Evolutionary conservation across 2,797 vertebrate genomes (phyloP), one percentile per base, ranked within the genome.

Genomic region (Lemur catta): DNA sequence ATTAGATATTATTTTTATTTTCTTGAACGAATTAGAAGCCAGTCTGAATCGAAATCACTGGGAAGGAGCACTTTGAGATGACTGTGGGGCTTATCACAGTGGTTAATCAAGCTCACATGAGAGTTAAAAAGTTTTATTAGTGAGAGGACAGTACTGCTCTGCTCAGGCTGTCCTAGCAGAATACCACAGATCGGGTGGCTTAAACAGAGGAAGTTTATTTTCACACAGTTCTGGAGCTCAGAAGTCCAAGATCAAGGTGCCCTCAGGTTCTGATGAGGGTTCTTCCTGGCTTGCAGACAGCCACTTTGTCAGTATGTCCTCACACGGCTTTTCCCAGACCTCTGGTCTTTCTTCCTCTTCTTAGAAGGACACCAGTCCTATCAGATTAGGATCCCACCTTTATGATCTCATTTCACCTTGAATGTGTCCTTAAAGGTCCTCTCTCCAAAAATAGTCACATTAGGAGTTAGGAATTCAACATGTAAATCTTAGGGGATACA

Each of bases 11-110:
- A 35, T 55, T 72, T 75, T 15, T 26, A 75, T 84, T 92, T 43
- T 59, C 38, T 87, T 92, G n/a, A 84, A 46, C 5, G 52, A 81
- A 69, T 69, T 75, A 79, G 57, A 91, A 96, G 57, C 26, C 57
- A 0, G 26, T 24, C 2, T 61, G 50, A 76, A 74, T 26, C 1
- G 33, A 33, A 65, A 24, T 88, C 41, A 43, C 11, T n/a, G 20
- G 10, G 4, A 84, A 38, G 8, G 41, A 55, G 18, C 7, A 10
- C 9, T 11, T 35, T 17, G 57, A 57, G 20, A 50, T 63, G 72
- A 61, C 57, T 14, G 9, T 12, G 35, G 41, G 20, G 9, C 2
- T 55, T 80, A 24, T 12, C 24, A 8, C 67, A 50, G n/a, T 65
- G 55, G 80, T 59, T 20, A 35, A 22, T 75, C 26, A 33, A 17